Evolutionary conservation across 2,888 invertebrate species (phyloP).

Genomic region (Ichneumoninae sp.): DNA sequence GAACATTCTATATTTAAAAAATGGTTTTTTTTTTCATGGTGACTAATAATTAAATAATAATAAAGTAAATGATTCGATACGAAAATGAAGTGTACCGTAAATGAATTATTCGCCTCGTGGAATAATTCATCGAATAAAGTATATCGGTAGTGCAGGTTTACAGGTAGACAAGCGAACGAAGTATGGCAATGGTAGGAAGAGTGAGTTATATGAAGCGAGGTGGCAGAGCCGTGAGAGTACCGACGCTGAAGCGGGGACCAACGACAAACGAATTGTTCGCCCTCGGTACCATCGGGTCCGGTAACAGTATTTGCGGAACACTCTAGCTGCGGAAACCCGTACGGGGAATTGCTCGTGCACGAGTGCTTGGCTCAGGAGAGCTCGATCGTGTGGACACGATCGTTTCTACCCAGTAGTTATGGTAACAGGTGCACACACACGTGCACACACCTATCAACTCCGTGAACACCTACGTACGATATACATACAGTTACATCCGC

Average conservation of each 20-base stretch:
- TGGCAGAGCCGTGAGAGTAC: constrained; percentile 10
- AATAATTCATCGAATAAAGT: not conserved
- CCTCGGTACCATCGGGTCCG: constrained; percentile 64
- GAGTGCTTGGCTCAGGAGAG: constrained; percentile 47
- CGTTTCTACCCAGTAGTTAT: constrained; percentile 23
- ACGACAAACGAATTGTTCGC: constrained; percentile 72
- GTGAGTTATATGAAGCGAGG: constrained; percentile 8
- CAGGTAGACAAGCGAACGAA: not conserved
- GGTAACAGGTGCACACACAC: constrained; percentile 17
- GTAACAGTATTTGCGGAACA: constrained; percentile 79
- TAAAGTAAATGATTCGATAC: not conserved
- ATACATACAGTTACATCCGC: not conserved
- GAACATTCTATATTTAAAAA: too few species aligned
- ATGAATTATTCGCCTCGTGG: not conserved
- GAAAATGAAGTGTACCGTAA: not conserved
- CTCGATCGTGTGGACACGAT: constrained; percentile 47
- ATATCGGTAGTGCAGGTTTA: not conserved
- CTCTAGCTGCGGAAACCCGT: constrained; percentile 66
- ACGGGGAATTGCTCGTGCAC: constrained; percentile 63
- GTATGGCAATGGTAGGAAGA: constrained; percentile 10
- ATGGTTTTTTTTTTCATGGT: too few species aligned
- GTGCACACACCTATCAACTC: not conserved
- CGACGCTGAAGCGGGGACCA: constrained; percentile 20
- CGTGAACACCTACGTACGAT: not conserved
- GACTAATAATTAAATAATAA: too few species aligned